Conservation (phyloP, 2,888 invertebrate species). For the Pollenia griseotomentosa region DNA sequence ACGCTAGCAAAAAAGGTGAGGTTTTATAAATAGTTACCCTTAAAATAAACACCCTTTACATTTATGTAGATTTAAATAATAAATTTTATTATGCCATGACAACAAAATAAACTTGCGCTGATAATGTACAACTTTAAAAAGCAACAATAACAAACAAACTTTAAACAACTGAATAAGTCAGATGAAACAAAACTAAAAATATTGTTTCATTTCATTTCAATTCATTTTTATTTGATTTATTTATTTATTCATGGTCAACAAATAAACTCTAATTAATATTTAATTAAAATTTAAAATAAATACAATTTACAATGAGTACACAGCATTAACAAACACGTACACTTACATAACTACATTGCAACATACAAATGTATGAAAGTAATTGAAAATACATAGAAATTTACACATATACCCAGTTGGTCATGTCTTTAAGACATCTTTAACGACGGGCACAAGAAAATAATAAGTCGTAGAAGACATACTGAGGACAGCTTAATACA, state of each 20-base stretch:
- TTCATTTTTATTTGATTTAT: constrained; percentile 2
- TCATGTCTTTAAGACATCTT: too few species aligned
- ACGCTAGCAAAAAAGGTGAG: too few species aligned
- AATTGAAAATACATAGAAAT: not conserved
- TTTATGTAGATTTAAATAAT: constrained; percentile 10
- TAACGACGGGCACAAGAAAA: too few species aligned
- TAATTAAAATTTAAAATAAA: constrained; percentile 65
- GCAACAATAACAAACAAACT: not conserved
- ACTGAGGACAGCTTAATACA: too few species aligned
- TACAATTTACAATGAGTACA: constrained; percentile 42
- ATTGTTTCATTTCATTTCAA: constrained; percentile 19
- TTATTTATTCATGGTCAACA: constrained; percentile 55
- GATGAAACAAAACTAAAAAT: constrained; percentile 19
- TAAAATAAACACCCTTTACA: too few species aligned
- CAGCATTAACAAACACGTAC: not conserved
- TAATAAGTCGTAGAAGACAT: too few species aligned
- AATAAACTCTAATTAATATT: constrained; percentile 68
- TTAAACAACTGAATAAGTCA: constrained; percentile 7
- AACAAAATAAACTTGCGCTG: constrained; percentile 1
- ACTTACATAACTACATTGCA: not conserved
- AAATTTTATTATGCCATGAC: constrained; percentile 25
- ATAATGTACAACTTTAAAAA: not conserved
- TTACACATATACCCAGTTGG: too few species aligned
- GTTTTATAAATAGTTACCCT: too few species aligned
- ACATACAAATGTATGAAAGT: not conserved